Evolutionary conservation across 2,888 invertebrate species (phyloP).

Genomic region (Lingula anatina): DNA sequence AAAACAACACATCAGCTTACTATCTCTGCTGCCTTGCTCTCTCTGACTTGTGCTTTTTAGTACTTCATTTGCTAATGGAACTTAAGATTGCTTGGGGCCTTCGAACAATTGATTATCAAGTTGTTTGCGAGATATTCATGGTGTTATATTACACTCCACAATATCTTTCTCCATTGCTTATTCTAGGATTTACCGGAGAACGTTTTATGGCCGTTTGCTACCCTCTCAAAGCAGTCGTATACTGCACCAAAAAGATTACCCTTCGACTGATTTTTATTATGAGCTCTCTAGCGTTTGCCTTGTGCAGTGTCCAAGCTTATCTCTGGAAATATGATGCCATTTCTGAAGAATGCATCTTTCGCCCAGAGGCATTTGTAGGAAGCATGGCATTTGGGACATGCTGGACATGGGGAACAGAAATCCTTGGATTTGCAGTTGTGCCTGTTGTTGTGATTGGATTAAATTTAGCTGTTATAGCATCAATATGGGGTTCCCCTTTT

Average conservation of each 20-base stretch:
- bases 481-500: conserved; percentile 14
- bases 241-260: conserved; percentile 42
- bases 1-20: conserved; percentile 47
- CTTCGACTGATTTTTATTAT: conserved; percentile 26
- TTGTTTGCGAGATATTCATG: conserved; percentile 40
- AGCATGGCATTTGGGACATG: conserved; percentile 26
- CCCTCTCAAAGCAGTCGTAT: conserved; percentile 39
- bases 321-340: conserved; percentile 38
- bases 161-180: conserved; percentile 45
- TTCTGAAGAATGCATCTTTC: conserved; percentile 25
- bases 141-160: conserved; percentile 37
- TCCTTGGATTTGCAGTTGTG: conserved; percentile 38
- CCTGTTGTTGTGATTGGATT: conserved; percentile 43
- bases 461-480: conserved; percentile 45
- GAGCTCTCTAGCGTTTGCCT: conserved; percentile 20
- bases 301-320: conserved; percentile 39
- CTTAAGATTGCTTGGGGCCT: conserved; percentile 44
- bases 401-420: conserved; percentile 46
- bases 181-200: conserved; percentile 49
- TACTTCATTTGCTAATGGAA: conserved; percentile 42
- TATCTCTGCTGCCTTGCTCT: conserved; percentile 44
- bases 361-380: conserved; percentile 13
- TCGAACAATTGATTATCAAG: conserved; percentile 24
- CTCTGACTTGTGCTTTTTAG: conserved; percentile 18
- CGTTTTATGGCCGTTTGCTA: conserved; percentile 46